Conservation (phyloP, 2,888 invertebrate genomes). For the Autographa gamma region DNA sequence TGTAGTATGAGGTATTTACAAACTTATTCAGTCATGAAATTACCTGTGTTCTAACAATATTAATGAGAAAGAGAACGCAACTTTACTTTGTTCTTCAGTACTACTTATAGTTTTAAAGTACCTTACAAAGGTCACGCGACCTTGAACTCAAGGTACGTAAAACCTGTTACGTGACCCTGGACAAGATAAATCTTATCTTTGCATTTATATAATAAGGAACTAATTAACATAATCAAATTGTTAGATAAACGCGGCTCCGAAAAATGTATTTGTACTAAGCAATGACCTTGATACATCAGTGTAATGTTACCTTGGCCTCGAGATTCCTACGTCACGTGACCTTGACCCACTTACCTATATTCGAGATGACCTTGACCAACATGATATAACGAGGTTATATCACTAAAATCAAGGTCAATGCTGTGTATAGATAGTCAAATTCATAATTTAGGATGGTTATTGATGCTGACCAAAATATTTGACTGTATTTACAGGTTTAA, state of each 20-base stretch:
- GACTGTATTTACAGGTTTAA: conserved; percentile 75
- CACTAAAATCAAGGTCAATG: conserved; percentile 41
- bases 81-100: conserved; percentile 19
- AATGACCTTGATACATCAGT: conserved; percentile 49
- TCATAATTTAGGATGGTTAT: background rate
- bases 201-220: conserved; percentile 3
- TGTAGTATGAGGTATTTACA: conserved; percentile 79
- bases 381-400: conserved; percentile 56
- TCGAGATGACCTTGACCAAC: conserved; percentile 52
- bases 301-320: conserved; percentile 48
- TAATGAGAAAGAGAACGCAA: background rate
- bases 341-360: conserved; percentile 55
- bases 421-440: conserved; percentile 2
- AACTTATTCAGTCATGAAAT: background rate
- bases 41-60: background rate
- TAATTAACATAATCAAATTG: conserved; percentile 2
- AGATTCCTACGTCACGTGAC: conserved; percentile 44
- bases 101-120: conserved; percentile 13
- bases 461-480: background rate
- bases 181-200: conserved; percentile 16
- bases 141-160: conserved; percentile 47
- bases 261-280: conserved; percentile 31
- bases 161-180: conserved; percentile 36
- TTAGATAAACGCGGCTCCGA: background rate
- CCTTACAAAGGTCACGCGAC: conserved; percentile 30